phyloP scores from a whole-genome alignment of 2,888 invertebrate genomes.

The Ectemnius cavifrons region DNA sequence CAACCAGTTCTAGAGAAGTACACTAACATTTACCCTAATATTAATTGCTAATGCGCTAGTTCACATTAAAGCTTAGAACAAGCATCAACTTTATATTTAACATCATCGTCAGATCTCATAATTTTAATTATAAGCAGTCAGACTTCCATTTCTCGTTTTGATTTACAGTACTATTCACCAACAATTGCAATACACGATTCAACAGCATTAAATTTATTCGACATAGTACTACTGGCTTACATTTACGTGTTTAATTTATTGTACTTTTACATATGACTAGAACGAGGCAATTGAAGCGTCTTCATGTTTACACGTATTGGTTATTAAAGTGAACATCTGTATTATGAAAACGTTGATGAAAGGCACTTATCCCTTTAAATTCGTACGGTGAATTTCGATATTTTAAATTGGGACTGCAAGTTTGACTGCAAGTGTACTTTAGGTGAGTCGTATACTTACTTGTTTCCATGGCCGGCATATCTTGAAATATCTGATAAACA shows the following conservation, averaged over 20 bases:
- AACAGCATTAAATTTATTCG: slow-evolving; percentile 32
- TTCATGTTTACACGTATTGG: slow-evolving; percentile 58
- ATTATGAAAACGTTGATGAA: slow-evolving; percentile 31
- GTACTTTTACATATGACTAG: slow-evolving; percentile 28
- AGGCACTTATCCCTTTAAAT: slow-evolving; percentile 45
- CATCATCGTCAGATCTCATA: no score
- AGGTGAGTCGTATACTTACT: slow-evolving; percentile 24
- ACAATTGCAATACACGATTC: slow-evolving; percentile 33
- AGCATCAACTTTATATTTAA: no score
- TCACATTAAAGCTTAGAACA: no score
- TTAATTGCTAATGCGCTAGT: no score
- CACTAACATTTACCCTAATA: no score
- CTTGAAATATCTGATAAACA: slow-evolving; percentile 33
- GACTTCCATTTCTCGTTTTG: background rate
- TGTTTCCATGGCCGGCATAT: slow-evolving; percentile 22
- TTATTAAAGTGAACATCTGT: slow-evolving; percentile 13
- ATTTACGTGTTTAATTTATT: slow-evolving; percentile 6
- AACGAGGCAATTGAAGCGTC: slow-evolving; percentile 55
- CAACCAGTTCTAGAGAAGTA: no score
- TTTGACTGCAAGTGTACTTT: slow-evolving; percentile 1
- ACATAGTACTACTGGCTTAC: slow-evolving; percentile 28
- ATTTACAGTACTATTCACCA: slow-evolving; percentile 16
- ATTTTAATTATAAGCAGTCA: no score
- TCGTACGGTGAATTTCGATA: no score
- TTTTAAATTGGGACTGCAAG: slow-evolving; percentile 1